Evolutionary conservation across 2,797 vertebrate genomes (phyloP), one percentile per base, ranked within the genome.

Genomic region (Protosalanx chinensis): DNA sequence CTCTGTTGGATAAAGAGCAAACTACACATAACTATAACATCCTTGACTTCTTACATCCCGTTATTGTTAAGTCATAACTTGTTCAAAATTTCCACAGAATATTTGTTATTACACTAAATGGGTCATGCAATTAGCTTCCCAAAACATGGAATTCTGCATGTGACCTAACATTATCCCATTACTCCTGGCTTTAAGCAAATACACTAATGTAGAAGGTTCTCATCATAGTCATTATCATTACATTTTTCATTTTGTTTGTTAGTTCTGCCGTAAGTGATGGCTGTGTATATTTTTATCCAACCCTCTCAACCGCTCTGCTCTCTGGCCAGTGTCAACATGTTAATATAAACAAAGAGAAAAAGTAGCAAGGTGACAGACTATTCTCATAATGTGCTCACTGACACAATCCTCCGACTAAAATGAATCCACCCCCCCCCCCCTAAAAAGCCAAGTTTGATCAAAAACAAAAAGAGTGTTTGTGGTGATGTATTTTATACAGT

Each of bases 201-300:
- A 62, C 23, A 51, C 59, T 67, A 33, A 62, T 53, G 35, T 23
- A 33, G 58, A 29, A 16, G 30, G 49, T 33, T 73, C 68, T 73
- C 72, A 73, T 73, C 72, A 49, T 51, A 29, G 72, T n/a, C 65
- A 73, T 73, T 68, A 73, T 61, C 60, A 33, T 29, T 2, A 12
- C 60, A 68, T 73, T 49, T 23, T 35, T 73, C 65, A 73, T n/a
- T 20, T 5, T 46, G 59, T 46, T 68, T 30, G 67, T 68, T 68
- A 46, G 58, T 60, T 57, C 60, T 37, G 29, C 49, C 41, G 53
- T 73, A 68, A 62, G 27, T 60, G 37, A 73, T 49, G 41, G 41
- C 65, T 53, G 30, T 62, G 59, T 68, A 49, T 68, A 68, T 73
- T 73, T 73, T 62, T 65, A 73, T 68, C 72, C n/a, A 16, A 8